Evolutionary conservation across 2,113 vertebrate genomes (phyloP), one percentile per base, ranked within the genome.

Genomic region (Varanus salvator): DNA sequence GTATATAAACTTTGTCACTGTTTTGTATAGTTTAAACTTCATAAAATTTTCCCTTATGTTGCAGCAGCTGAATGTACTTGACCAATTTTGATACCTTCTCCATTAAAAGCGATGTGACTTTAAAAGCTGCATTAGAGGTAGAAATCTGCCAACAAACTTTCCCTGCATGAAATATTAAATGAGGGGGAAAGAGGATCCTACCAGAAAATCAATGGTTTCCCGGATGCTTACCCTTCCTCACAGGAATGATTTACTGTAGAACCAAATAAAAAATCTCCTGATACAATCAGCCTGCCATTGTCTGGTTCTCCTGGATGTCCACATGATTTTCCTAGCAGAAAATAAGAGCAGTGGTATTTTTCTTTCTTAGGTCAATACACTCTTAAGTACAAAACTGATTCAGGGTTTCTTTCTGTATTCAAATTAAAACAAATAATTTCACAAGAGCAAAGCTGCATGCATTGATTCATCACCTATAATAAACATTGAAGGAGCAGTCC

Each of bases 211-310:
- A 64, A 3, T 64, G 27, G 14, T 72, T 54, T 72, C 21, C 3
- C 29, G 0, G 0, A 88, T 34, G 94, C 97, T 97, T 94, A 97
- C 97, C 97, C 97, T 66, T 85, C 29, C 1, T 97, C n/a, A 54
- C 97, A 97, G 12, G 92, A 52, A 75, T 97, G 97, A 60, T 0
- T 0, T 86, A 97, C 96, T 0, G 21, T 27, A 0, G 96, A 93
- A 1, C 94, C 97, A 48, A 95, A 90, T 15, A 89, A 74, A 15
- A 93, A 27, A 69, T 91, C 93, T 6, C 74, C 64, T 83, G 57
- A 12, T 92, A 80, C 60, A 54, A 0, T 17, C 7, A 97, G 85
- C 29, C 74, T 72, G 68, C 97, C 97, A 1, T 97, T 94, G 84
- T 25, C 0, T 15, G 97, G 92, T n/a, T 96, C 93, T 23, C 93